Conservation (phyloP, 2,797 vertebrate genomes). For the Hydrocynus forskahlii region DNA sequence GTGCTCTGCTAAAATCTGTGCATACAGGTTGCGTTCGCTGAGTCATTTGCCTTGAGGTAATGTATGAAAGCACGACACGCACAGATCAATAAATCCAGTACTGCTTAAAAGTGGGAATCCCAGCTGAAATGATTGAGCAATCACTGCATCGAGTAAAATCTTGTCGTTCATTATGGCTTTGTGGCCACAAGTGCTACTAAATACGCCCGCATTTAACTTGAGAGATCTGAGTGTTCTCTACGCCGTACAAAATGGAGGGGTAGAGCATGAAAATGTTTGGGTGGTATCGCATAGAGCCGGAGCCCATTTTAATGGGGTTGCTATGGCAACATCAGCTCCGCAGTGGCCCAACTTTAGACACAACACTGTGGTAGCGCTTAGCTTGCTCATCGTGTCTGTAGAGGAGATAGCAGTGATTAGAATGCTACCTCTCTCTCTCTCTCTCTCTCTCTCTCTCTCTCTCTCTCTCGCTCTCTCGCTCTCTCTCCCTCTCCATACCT, state of each 20-base stretch:
- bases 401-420: conserved; percentile 31
- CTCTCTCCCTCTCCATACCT: conserved; percentile 1
- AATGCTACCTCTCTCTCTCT: conserved; percentile 13
- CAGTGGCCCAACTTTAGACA: conserved; percentile 48
- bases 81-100: conserved; percentile 35
- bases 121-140: not conserved
- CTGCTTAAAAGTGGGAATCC: conserved; percentile 12
- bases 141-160: not conserved
- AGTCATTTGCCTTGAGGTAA: conserved; percentile 27
- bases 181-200: conserved; percentile 12
- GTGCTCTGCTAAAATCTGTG: not conserved
- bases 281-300: conserved; percentile 29
- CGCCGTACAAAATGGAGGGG: not conserved
- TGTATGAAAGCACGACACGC: not conserved
- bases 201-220: not conserved
- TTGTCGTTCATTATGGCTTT: conserved; percentile 15
- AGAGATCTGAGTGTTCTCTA: conserved; percentile 7
- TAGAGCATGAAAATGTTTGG: conserved; percentile 22
- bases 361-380: conserved; percentile 25
- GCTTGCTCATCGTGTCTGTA: conserved; percentile 18
- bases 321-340: conserved; percentile 52
- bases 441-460: conserved; percentile 12
- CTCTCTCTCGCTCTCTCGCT: not conserved
- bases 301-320: conserved; percentile 48
- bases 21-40: conserved; percentile 3